Base-by-base conservation (phyloP, 2,888 invertebrate genomes). In the Caenorhabditis wallacei region DNA sequence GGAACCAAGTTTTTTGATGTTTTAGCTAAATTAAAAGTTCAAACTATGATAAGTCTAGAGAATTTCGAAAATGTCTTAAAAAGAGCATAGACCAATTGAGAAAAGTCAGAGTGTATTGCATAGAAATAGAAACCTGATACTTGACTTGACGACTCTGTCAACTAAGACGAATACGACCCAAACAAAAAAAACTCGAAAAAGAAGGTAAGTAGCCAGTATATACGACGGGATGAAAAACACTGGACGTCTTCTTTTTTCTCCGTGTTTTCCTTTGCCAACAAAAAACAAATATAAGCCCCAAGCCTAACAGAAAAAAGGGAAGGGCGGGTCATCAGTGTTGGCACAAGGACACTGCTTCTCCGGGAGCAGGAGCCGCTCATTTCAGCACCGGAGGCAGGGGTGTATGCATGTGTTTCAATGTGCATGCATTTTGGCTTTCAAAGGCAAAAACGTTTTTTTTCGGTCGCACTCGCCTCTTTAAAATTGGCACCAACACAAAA, bases 321-420 rank as follows among this genome's bases (percentile, higher is more conserved):
- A 24, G 16, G 37, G 54, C 24, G 63, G 74, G 56, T 75, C 74
- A 75, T 75, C 74, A 57, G 30, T 66, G 64, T 57, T 57, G 46
- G 75, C 59, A 48, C 57, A 70, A 59, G 59, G 59, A 20, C 53
- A 69, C 69, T 56, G 66, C 66, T 66, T 37, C 54, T 37, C 24
- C 53, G 24, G 53, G 68, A 68, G 68, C 70, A 57, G 57, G 46
- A 57, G 48, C 57, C 61, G 56, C 64, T 74, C 46, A 74, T 74
- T 74, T 74, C 74, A 74, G 74, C 72, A 51, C 24, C 51, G 40
- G 10, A 22, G 54, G 22, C 7, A 43, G 35, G 59, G 35, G 63
- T 56, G 54, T 74, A 56, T 63, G 78, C 69, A 78, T 69, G 78
- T 78, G 78, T 78, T 69, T 78, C 69, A 63, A 69, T 37, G 79